Conservation (phyloP, 2,888 invertebrate genomes). For the Folsomia manolachei region DNA sequence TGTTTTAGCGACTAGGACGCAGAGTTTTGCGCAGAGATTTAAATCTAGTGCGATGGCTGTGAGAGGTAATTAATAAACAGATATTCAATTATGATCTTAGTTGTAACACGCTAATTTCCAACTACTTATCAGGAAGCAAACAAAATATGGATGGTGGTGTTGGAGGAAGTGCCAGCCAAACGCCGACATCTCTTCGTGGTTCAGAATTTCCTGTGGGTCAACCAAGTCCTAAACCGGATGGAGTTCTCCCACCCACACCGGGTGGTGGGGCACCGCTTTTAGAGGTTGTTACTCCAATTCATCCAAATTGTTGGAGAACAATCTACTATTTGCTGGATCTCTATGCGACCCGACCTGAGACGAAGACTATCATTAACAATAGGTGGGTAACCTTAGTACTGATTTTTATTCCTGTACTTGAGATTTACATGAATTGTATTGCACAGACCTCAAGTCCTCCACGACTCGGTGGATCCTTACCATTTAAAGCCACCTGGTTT, state of each 20-base stretch:
- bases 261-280: too few species aligned
- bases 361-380: conserved; percentile 78
- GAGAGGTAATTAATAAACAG: conserved; percentile 58
- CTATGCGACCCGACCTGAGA: conserved; percentile 92
- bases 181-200: conserved; percentile 47
- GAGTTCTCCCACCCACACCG: neutral
- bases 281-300: conserved; percentile 13
- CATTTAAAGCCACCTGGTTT: conserved; percentile 23
- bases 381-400: conserved; percentile 7
- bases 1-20: conserved; percentile 61
- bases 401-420: neutral
- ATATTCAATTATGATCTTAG: too few species aligned
- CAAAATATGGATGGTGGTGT: conserved; percentile 38
- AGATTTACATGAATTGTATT: neutral
- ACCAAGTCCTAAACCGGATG: conserved; percentile 4
- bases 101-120: conserved; percentile 5
- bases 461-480: conserved; percentile 30
- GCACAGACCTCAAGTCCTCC: conserved; percentile 25
- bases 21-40: conserved; percentile 83
- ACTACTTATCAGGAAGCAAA: conserved; percentile 27
- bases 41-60: conserved; percentile 75
- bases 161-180: conserved; percentile 46
- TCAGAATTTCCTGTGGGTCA: conserved; percentile 38
- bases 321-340: conserved; percentile 86
- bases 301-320: conserved; percentile 88